Evolutionary conservation across 2,888 invertebrate species (phyloP).

Genomic region (Tenthredo livida): DNA sequence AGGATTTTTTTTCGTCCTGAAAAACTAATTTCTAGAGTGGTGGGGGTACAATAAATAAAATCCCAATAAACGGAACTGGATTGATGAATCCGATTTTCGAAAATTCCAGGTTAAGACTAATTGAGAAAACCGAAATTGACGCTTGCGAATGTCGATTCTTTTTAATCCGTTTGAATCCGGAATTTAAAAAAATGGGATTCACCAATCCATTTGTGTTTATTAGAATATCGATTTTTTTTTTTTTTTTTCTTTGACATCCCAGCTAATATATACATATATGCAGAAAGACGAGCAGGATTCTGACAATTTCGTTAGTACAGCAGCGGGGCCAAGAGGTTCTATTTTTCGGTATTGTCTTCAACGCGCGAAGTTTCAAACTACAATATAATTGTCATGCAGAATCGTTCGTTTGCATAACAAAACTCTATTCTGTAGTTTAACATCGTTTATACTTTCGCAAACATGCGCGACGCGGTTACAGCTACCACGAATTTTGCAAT

Average conservation of each 20-base stretch:
- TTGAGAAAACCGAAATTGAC: no score
- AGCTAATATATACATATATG: neutral
- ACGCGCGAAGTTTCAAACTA: neutral
- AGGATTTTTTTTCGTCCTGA: no score
- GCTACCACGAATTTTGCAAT: neutral
- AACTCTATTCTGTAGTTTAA: constrained; percentile 1
- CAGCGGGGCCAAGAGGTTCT: neutral
- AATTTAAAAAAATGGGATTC: no score
- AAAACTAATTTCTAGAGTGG: neutral
- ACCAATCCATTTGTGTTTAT: no score
- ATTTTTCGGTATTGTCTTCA: neutral
- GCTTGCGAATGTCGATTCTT: no score
- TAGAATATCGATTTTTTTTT: no score
- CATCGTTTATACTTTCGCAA: constrained; percentile 7
- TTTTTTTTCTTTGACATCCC: no score
- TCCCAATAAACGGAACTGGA: no score
- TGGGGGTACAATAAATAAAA: neutral
- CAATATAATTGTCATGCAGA: neutral
- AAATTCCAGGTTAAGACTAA: no score
- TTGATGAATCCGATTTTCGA: no score
- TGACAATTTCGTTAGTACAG: neutral
- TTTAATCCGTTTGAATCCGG: no score
- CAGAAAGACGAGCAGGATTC: neutral
- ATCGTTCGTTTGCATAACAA: neutral
- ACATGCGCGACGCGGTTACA: neutral